Percentiles rank a stretch among this genome's conserved stretches.
These are phyloP conservation scores for Plebejus argus DNA, from an alignment of 2,888 invertebrate species.

Conservation along the genomic window DNA sequence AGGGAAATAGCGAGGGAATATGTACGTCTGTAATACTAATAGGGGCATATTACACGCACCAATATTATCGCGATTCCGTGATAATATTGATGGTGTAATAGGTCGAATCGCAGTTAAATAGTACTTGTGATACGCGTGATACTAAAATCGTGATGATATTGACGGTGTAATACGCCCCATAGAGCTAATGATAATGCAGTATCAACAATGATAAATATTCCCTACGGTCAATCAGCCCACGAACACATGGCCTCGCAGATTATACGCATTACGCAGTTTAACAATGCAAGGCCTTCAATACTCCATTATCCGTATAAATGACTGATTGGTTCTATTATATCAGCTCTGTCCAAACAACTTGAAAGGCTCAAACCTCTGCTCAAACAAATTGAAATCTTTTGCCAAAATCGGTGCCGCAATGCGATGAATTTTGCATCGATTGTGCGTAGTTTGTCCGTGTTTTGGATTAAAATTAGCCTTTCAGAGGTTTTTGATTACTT, in stretches of 20 bases:
- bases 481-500: not conserved
- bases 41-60: no score
- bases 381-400: slow-evolving; percentile 17
- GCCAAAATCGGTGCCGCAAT: slow-evolving; percentile 27
- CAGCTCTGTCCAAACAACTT: not conserved
- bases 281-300: slow-evolving; percentile 26
- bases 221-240: not conserved
- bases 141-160: no score
- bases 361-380: not conserved
- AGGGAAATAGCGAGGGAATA: no score
- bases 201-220: slow-evolving; percentile 17
- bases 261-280: slow-evolving; percentile 10
- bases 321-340: slow-evolving; percentile 26
- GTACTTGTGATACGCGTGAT: no score
- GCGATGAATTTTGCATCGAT: slow-evolving; percentile 18
- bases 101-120: no score
- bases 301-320: slow-evolving; percentile 24
- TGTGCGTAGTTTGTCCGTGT: not conserved
- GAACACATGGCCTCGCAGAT: slow-evolving; percentile 18
- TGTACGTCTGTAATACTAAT: not conserved
- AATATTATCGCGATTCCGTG: no score
- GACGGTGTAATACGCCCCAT: no score
- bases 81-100: no score
- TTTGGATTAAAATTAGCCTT: not conserved
- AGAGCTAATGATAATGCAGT: not conserved